Evolutionary conservation across 2,888 invertebrate species (phyloP).

Genomic region (Cephalotes varians): DNA sequence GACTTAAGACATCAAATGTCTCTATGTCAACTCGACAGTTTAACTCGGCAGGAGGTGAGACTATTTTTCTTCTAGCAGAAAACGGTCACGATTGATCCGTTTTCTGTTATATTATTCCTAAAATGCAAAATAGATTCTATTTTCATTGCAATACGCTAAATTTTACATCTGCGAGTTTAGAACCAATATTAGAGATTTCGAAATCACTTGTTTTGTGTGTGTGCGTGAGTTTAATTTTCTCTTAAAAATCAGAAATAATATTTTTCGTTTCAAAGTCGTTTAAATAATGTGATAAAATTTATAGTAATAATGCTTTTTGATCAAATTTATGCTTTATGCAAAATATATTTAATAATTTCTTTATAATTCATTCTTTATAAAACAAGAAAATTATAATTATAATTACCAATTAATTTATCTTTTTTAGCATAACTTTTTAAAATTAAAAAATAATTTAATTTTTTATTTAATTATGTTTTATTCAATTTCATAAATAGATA

Average conservation of each 20-base stretch:
- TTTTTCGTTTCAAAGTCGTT: slow-evolving; percentile 38
- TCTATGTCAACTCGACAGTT: slow-evolving; percentile 77
- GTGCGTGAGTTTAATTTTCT: slow-evolving; percentile 74
- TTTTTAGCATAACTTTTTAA: background rate
- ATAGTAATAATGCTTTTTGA: background rate
- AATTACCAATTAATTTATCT: slow-evolving; percentile 4
- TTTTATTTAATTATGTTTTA: background rate
- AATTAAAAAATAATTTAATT: background rate
- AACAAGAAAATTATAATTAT: background rate
- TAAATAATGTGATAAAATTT: background rate
- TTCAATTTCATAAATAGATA: background rate
- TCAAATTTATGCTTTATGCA: background rate
- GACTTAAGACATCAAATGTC: slow-evolving; percentile 84
- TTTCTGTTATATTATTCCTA: background rate
- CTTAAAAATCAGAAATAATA: slow-evolving; percentile 76
- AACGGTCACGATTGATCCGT: slow-evolving; percentile 38
- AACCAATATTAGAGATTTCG: background rate
- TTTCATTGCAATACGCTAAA: background rate
- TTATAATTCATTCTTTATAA: too few species aligned
- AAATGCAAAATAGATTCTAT: background rate
- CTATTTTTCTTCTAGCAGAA: background rate
- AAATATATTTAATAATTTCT: slow-evolving; percentile 8
- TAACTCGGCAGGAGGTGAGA: slow-evolving; percentile 35
- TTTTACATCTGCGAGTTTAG: background rate
- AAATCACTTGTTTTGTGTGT: slow-evolving; percentile 72